Evolutionary conservation across 2,113 vertebrate genomes (phyloP), one percentile per base, ranked within the genome.

Genomic region (Channa maculata): DNA sequence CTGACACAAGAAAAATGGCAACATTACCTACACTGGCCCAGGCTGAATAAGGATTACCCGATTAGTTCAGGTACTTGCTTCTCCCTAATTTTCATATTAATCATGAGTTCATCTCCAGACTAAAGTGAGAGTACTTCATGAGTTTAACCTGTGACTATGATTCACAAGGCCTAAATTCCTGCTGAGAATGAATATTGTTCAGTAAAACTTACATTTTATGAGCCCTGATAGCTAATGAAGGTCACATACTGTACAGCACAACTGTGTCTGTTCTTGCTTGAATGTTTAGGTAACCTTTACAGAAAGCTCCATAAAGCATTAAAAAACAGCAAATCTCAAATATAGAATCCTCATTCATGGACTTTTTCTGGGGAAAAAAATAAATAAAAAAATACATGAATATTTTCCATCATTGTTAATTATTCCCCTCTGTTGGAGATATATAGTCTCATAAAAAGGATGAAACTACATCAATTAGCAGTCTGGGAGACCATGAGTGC

Each of bases 11-110:
- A 98, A 96, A 96, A 97, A 98, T 98, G 95, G 96, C 95, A 94
- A 95, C 96, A 97, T 98, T 97, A 97, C 95, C 93, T 91, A 93
- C 92, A 93, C 94, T 95, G 95, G 94, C 93, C 94, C 93, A 95
- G 95, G 89, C 95, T 96, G 96, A 96, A 97, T 96, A 97, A 97
- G 95, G 94, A 95, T 94, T 95, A 96, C 94, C 96, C 96, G 96
- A 97, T 97, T 97, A 97, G 96, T 97, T 98, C 96, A 97, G 97
- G 96, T 97, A 96, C 95, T 96, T 96, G 96, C 95, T 86, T 96
- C 94, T 93, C 93, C 94, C 93, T 97, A 96, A 97, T 97, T 97
- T 97, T 97, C 94, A 97, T 96, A 97, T 98, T 97, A 98, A 98
- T 98, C 96, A 98, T 92, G 89, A 94, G 94, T 94, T 94, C 93